Percentiles rank a stretch among this genome's conserved stretches.
These are phyloP conservation scores for Picathartes gymnocephalus DNA, from an alignment of 2,113 vertebrate genomes.

Conservation along the genomic window DNA sequence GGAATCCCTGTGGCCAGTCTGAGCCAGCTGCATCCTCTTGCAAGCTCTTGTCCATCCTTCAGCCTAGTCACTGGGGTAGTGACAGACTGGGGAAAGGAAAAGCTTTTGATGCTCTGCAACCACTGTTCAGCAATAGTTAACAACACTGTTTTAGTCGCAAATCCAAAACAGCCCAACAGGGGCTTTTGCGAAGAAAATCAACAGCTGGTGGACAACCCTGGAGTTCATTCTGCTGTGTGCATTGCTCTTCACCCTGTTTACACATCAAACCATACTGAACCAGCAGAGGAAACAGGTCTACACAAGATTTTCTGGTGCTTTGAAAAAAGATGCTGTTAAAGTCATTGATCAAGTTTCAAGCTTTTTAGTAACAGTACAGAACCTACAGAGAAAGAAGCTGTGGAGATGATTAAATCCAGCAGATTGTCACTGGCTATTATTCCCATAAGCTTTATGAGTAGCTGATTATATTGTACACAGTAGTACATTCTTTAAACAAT, in stretches of 20 bases:
- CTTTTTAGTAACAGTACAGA: not conserved
- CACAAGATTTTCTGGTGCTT: not conserved
- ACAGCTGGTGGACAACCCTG: not conserved
- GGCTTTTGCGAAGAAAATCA: not conserved
- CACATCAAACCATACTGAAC: not conserved
- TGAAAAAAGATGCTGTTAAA: not conserved
- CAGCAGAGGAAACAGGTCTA: not conserved
- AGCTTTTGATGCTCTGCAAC: not conserved
- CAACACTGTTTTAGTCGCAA: not conserved
- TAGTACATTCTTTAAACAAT: conserved; percentile 9
- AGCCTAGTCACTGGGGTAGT: not conserved
- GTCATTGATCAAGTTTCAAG: not conserved
- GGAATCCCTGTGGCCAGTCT: not conserved
- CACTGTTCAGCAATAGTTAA: not conserved
- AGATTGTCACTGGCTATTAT: not conserved
- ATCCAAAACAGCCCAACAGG: not conserved
- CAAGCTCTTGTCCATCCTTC: not conserved
- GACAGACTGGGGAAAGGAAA: not conserved
- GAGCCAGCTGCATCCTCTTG: not conserved
- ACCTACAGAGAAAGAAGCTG: not conserved
- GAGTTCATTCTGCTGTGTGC: not conserved
- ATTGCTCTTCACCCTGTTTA: not conserved
- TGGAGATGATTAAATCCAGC: not conserved
- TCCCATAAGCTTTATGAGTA: not conserved
- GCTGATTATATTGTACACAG: not conserved